Conservation (phyloP, 1,140 invertebrate genomes). For the Tachypleus tridentatus region DNA sequence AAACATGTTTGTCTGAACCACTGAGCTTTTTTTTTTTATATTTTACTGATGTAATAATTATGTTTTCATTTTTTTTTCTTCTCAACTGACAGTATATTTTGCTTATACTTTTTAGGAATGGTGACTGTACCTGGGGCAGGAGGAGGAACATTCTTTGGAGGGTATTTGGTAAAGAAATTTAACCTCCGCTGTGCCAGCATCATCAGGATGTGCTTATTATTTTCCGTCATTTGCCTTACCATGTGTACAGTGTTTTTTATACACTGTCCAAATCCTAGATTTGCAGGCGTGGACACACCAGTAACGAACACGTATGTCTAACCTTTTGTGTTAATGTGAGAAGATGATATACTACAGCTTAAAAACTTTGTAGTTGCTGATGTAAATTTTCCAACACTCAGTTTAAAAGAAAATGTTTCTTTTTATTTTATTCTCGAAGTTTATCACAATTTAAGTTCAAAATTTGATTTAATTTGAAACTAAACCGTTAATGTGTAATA, state of each 20-base stretch:
- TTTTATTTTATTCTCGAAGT: no score
- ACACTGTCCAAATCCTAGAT: conserved; percentile 56
- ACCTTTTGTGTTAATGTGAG: no score
- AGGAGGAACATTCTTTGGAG: conserved; percentile 65
- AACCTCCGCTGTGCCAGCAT: conserved; percentile 58
- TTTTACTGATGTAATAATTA: no score
- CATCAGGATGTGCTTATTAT: conserved; percentile 52
- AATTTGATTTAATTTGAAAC: no score
- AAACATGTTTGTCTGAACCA: no score
- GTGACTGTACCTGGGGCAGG: conserved; percentile 36
- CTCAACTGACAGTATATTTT: conserved; percentile 1
- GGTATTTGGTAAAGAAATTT: conserved; percentile 60
- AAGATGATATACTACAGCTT: no score
- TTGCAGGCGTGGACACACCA: conserved; percentile 59
- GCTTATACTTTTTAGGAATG: conserved; percentile 38
- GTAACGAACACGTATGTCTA: conserved; percentile 31
- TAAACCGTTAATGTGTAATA: no score
- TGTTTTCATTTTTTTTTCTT: neutral
- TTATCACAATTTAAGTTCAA: no score
- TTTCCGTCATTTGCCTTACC: conserved; percentile 44
- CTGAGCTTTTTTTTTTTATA: no score
- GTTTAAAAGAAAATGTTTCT: no score
- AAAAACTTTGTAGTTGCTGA: no score
- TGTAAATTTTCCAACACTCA: no score
- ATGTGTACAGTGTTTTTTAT: conserved; percentile 54